A percentile compares a stretch with the other conserved stretches of the same genome.
Conservation (phyloP, 1,140 invertebrate species). For the Leptopilina clavipes region DNA sequence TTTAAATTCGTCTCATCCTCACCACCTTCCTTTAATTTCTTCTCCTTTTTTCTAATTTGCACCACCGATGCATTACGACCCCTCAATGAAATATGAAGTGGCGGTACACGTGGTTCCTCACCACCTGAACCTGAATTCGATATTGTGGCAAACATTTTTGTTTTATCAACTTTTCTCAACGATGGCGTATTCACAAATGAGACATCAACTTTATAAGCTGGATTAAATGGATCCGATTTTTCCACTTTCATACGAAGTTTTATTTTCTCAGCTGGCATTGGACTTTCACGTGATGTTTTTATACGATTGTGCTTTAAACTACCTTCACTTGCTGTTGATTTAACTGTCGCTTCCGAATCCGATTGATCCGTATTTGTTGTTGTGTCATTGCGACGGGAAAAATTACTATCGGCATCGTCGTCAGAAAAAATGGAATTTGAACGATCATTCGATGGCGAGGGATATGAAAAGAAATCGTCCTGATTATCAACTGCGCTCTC, state of each 20-base stretch:
- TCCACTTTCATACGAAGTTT: slow-evolving; percentile 87
- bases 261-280: slow-evolving; percentile 83
- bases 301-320: slow-evolving; percentile 72
- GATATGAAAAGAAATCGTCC: slow-evolving; percentile 76
- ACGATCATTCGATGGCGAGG: slow-evolving; percentile 75
- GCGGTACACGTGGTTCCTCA: slow-evolving; percentile 88
- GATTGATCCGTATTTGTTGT: slow-evolving; percentile 78
- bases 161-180: slow-evolving; percentile 73
- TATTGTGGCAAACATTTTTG: slow-evolving; percentile 65
- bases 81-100: slow-evolving; percentile 90
- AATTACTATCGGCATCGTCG: slow-evolving; percentile 76
- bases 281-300: slow-evolving; percentile 69
- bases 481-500: slow-evolving; percentile 75
- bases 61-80: slow-evolving; percentile 92
- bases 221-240: slow-evolving; percentile 84
- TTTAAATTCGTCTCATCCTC: slow-evolving; percentile 71
- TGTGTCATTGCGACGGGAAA: slow-evolving; percentile 74
- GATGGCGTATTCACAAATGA: slow-evolving; percentile 80
- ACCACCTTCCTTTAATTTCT: slow-evolving; percentile 74
- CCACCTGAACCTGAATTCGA: slow-evolving; percentile 57
- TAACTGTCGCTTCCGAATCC: slow-evolving; percentile 78
- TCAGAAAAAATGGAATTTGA: slow-evolving; percentile 80
- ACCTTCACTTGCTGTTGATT: slow-evolving; percentile 76
- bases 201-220: slow-evolving; percentile 87
- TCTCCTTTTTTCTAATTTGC: slow-evolving; percentile 86